phyloP scores from a whole-genome alignment of 2,113 vertebrate species.

The Orcinus orca region DNA sequence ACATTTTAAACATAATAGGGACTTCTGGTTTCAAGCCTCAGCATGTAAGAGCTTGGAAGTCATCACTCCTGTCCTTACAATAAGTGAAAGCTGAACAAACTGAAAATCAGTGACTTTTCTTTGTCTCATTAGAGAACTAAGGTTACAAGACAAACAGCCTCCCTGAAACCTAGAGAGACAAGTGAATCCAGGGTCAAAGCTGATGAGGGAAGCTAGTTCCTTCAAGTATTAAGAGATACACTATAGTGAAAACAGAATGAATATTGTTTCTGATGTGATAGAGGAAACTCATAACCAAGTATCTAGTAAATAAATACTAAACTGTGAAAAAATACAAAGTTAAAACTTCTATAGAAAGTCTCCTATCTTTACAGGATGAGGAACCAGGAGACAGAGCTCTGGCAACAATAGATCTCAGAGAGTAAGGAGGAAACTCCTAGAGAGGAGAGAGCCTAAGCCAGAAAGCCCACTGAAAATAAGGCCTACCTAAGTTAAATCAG shows the following conservation, averaged over 20 bases:
- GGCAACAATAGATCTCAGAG: neutral
- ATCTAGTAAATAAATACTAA: neutral
- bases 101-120: neutral
- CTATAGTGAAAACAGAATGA: neutral
- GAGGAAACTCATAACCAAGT: neutral
- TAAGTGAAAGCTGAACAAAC: neutral
- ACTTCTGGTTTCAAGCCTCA: neutral
- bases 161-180: neutral
- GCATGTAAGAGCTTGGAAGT: neutral
- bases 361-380: neutral
- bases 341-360: neutral
- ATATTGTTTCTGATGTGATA: neutral
- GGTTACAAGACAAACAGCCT: neutral
- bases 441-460: neutral
- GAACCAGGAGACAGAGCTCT: neutral
- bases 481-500: neutral
- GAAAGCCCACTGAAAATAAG: neutral
- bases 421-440: neutral
- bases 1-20: neutral
- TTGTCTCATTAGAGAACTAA: neutral
- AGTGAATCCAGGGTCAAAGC: neutral
- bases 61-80: neutral
- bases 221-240: neutral
- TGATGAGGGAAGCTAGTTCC: neutral
- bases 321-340: neutral